Conservation (phyloP, 2,888 invertebrate genomes). For the Plebejus melissa region DNA sequence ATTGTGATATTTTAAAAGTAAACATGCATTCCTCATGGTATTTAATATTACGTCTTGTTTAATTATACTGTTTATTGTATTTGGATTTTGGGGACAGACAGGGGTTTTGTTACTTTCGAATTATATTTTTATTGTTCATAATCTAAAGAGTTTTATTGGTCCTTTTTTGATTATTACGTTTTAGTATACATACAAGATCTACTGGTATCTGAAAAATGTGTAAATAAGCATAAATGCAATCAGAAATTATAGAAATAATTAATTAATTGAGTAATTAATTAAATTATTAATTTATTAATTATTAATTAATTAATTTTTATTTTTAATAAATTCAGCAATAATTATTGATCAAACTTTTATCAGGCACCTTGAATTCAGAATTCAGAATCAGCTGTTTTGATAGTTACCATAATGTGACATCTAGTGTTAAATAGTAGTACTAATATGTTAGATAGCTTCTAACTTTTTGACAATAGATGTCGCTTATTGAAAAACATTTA, state of each 20-base stretch:
- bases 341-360: background rate
- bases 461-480: constrained; percentile 38
- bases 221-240: too few species aligned
- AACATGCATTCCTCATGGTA: constrained; percentile 15
- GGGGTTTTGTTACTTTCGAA: constrained; percentile 16
- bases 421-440: constrained; percentile 39
- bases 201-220: background rate
- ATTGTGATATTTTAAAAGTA: constrained; percentile 18
- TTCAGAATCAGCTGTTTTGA: background rate
- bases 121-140: constrained; percentile 16
- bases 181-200: background rate
- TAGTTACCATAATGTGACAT: constrained; percentile 35
- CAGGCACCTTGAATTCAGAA: background rate
- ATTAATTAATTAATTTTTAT: too few species aligned
- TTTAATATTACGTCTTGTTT: background rate
- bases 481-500: constrained; percentile 18
- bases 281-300: too few species aligned
- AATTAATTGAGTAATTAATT: too few species aligned
- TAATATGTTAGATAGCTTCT: background rate
- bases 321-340: too few species aligned
- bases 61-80: background rate
- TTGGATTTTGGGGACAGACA: background rate
- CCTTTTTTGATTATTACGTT: background rate
- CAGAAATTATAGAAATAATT: too few species aligned
- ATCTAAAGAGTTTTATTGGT: background rate